Base-by-base conservation (phyloP, 1,140 invertebrate genomes). In the Aphidius ervi region DNA sequence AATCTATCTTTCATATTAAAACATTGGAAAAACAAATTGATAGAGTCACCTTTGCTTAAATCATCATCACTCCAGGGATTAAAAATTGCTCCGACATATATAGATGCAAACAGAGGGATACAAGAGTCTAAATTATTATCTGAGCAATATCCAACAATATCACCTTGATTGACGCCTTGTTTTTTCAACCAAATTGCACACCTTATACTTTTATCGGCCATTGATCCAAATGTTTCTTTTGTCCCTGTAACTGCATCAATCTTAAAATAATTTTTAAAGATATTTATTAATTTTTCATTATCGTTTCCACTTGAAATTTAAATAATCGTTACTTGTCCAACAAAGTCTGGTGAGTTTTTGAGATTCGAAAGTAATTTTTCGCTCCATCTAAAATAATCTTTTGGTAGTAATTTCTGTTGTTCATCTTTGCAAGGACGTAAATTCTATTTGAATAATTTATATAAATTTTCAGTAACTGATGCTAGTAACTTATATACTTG, bases 221-320 rank as follows among this genome's bases (percentile, higher is more conserved):
- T 77, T 20, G 74, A 72, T 6, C 47, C 63, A 56, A 71, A 77
- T 1, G 78, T 81, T 60, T 82, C 78, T 56, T 75, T 43, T 50
- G 77, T 65, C 0, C 74, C 75, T 2, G 82, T 83, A 3, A 68
- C 68, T 46, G 70, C 78, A 62, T 84, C 81, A 50, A 83, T 78
- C 68, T 69, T 9, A 31, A 31, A 37, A 45, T 41, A 53, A 40
- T 53, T 9, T 45, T 40, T 56, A 16, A 16, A 16, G 16, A 5
- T 10, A 48, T 20, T 10, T 48, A 10, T 48, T 31, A 31, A 48
- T 48, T 48, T 9, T 48, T 48, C 2, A n/a, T 5, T n/a, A 16
- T 48, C 4, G 3, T 31, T 31, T 31, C 16, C 16, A 16, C 16
- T 16, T 16, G n/a, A n/a, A n/a, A n/a, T n/a, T n/a, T n/a, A n/a